Conservation (phyloP, 2,888 invertebrate genomes). For the Mechanitis messenoides region DNA sequence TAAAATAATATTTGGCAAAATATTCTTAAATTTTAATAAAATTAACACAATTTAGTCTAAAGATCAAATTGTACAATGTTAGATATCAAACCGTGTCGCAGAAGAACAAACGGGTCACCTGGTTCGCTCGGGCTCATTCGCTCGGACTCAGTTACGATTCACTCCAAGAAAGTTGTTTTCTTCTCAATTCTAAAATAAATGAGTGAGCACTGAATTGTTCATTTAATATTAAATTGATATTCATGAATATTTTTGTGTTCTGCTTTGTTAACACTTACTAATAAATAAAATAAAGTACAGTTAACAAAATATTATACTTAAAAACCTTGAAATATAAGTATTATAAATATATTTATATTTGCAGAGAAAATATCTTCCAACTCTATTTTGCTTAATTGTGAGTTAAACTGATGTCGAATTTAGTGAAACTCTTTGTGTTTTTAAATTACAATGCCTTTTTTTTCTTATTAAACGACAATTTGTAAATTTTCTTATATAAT, state of each 20-base stretch:
- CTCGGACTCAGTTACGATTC: conserved; percentile 22
- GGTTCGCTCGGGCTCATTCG: conserved; percentile 20
- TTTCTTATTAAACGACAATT: too few species aligned
- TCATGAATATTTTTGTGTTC: conserved; percentile 4
- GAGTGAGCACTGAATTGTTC: conserved; percentile 22
- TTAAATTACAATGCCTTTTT: too few species aligned
- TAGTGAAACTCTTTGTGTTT: too few species aligned
- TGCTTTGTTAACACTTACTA: not conserved
- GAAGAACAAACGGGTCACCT: conserved; percentile 23
- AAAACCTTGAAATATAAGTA: too few species aligned
- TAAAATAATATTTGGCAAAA: not conserved
- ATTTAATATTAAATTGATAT: conserved; percentile 7
- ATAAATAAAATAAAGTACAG: not conserved
- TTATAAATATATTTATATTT: too few species aligned
- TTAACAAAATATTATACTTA: too few species aligned
- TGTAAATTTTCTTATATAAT: too few species aligned
- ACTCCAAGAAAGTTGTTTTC: conserved; percentile 25
- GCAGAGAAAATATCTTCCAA: too few species aligned
- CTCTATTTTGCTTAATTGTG: too few species aligned
- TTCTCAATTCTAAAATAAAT: conserved; percentile 24
- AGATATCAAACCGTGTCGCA: conserved; percentile 8
- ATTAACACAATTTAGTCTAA: not conserved
- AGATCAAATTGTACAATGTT: conserved; percentile 8
- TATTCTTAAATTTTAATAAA: not conserved
- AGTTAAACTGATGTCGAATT: too few species aligned